Evolutionary conservation across 2,113 vertebrate species (phyloP).

Genomic region (Columba janthina): DNA sequence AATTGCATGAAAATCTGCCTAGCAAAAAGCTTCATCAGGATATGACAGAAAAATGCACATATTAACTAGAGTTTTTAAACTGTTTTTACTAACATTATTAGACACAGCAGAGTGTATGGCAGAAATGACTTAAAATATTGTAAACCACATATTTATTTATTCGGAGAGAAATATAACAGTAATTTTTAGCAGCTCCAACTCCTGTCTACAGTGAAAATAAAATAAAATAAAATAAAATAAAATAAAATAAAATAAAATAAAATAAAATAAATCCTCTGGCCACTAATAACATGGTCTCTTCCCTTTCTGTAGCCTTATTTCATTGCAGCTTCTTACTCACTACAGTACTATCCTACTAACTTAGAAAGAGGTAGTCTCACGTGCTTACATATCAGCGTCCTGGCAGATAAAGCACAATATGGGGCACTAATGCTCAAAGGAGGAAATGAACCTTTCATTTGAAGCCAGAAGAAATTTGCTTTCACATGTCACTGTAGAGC

Average conservation of each 20-base stretch:
- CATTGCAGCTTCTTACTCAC: not conserved
- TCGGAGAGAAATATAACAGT: not conserved
- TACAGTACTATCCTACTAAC: not conserved
- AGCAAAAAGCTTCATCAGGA: not conserved
- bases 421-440: not conserved
- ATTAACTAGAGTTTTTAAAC: not conserved
- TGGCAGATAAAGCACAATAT: not conserved
- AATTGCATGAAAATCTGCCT: not conserved
- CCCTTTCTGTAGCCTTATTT: not conserved
- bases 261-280: not conserved
- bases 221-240: too few relatives aligned
- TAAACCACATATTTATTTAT: not conserved
- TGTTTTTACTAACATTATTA: not conserved
- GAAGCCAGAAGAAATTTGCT: not conserved
- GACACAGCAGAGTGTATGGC: not conserved
- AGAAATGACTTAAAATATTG: not conserved
- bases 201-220: too few relatives aligned
- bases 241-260: not conserved
- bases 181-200: not conserved
- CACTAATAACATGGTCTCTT: not conserved
- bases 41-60: not conserved
- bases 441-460: not conserved
- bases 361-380: not conserved
- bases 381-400: not conserved
- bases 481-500: fast-evolving